Evolutionary conservation across 1,140 invertebrate species (phyloP).

Genomic region (Steinernema feltiae): DNA sequence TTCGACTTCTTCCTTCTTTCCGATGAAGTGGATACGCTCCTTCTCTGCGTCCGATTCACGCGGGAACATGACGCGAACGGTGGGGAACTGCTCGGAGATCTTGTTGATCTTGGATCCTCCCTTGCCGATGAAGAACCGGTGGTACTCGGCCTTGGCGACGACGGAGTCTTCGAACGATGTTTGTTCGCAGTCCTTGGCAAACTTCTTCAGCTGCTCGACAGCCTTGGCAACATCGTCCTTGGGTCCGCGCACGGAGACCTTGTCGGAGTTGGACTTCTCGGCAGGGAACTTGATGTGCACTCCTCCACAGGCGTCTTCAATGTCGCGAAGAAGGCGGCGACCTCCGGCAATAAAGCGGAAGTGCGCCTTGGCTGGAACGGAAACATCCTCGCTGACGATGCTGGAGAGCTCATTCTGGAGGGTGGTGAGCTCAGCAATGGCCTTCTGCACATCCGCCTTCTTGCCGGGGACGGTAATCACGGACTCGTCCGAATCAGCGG

Average conservation of each 20-base stretch:
- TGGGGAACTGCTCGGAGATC: slow-evolving; percentile 60
- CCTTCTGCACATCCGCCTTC: slow-evolving; percentile 80
- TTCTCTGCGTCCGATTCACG: slow-evolving; percentile 77
- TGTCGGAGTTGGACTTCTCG: slow-evolving; percentile 79
- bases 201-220: slow-evolving; percentile 71
- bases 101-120: slow-evolving; percentile 86
- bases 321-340: slow-evolving; percentile 80
- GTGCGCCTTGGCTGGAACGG: slow-evolving; percentile 83
- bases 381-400: slow-evolving; percentile 76
- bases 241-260: slow-evolving; percentile 78
- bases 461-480: slow-evolving; percentile 84
- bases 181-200: slow-evolving; percentile 75
- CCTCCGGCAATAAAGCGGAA: slow-evolving; percentile 84
- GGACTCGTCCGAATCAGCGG: slow-evolving; percentile 76
- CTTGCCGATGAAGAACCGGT: slow-evolving; percentile 87
- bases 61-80: slow-evolving; percentile 82
- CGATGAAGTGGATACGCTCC: slow-evolving; percentile 79
- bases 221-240: slow-evolving; percentile 85
- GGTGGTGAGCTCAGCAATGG: slow-evolving; percentile 69
- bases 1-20: slow-evolving; percentile 67
- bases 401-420: slow-evolving; percentile 86
- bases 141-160: slow-evolving; percentile 82
- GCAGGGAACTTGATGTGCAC: slow-evolving; percentile 88
- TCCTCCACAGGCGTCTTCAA: slow-evolving; percentile 90
- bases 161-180: slow-evolving; percentile 75